Percentiles rank a stretch among this genome's conserved stretches.
Evolutionary conservation across 1,140 invertebrate genomes (phyloP).

Genomic region (Bombus impatiens): DNA sequence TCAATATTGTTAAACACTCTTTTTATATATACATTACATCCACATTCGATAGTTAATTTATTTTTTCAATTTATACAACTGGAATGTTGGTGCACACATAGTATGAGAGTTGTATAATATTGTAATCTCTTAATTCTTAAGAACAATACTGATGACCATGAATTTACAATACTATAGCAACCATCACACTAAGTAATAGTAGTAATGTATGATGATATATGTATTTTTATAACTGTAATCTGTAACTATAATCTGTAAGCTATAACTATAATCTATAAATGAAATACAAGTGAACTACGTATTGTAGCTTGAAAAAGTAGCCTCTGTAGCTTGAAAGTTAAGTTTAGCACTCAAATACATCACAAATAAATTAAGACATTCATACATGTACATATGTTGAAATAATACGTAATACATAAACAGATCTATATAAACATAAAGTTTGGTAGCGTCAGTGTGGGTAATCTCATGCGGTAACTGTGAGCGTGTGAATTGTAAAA

Average conservation of each 20-base stretch:
- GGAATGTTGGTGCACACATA: not conserved
- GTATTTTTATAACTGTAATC: not conserved
- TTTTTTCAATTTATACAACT: not conserved
- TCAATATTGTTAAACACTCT: not conserved
- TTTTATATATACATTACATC: not conserved
- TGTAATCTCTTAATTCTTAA: not conserved
- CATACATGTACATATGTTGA: not conserved
- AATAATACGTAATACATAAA: slow-evolving; percentile 3
- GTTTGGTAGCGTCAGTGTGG: slow-evolving; percentile 81
- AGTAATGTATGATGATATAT: slow-evolving; percentile 5
- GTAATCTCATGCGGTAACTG: slow-evolving; percentile 97
- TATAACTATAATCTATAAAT: not conserved
- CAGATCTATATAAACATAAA: slow-evolving; percentile 21
- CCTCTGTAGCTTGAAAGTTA: not conserved
- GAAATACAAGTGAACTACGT: not conserved
- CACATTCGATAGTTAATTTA: not conserved
- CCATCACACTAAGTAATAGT: not conserved
- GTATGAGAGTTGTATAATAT: not conserved
- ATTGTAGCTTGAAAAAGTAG: not conserved
- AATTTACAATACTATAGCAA: not conserved
- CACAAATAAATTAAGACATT: not conserved
- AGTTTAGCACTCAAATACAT: not conserved
- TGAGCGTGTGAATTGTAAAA: slow-evolving; percentile 85
- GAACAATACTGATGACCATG: not conserved
- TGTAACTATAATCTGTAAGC: too few species aligned